Conservation (phyloP, 30 jellyfish, hydroid and myxozoan species). For the Sanderia malayensis region DNA sequence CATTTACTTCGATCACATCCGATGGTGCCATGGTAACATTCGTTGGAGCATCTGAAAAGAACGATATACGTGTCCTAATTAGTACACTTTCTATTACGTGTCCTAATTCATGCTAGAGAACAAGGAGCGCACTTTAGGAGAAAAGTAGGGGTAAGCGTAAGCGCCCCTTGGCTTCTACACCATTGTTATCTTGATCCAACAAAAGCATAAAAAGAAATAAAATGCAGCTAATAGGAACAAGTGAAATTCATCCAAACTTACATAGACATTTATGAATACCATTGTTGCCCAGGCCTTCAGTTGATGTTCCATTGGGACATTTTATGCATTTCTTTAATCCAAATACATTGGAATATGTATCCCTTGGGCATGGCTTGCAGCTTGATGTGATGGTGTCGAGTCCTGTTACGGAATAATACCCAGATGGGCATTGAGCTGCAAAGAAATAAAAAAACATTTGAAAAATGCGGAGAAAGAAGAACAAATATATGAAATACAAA, state of each 20-base stretch:
- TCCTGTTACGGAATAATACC: slow-evolving; percentile 58
- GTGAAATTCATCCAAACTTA: background rate
- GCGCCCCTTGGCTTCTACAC: background rate
- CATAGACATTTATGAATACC: slow-evolving; percentile 23
- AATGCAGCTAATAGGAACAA: background rate
- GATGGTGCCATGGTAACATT: slow-evolving; percentile 59
- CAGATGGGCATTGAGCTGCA: slow-evolving; percentile 68
- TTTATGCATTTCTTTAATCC: slow-evolving; percentile 56
- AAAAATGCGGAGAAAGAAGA: background rate
- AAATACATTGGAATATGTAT: slow-evolving; percentile 43
- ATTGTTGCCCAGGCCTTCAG: slow-evolving; percentile 49
- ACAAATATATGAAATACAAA: background rate
- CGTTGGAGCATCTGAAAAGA: slow-evolving; percentile 64
- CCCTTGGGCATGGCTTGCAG: slow-evolving; percentile 66
- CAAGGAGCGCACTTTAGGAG: background rate
- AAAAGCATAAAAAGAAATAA: background rate
- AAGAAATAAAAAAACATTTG: background rate
- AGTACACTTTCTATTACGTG: background rate
- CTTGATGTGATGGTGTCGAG: slow-evolving; percentile 21
- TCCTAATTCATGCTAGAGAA: background rate
- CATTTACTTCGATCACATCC: slow-evolving; percentile 41
- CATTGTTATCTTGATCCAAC: background rate
- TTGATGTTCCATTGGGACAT: slow-evolving; percentile 73
- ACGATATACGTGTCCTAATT: background rate
- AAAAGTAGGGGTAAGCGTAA: background rate